Evolutionary conservation across 2,888 invertebrate genomes (phyloP).

Genomic region (Elmis aenea): DNA sequence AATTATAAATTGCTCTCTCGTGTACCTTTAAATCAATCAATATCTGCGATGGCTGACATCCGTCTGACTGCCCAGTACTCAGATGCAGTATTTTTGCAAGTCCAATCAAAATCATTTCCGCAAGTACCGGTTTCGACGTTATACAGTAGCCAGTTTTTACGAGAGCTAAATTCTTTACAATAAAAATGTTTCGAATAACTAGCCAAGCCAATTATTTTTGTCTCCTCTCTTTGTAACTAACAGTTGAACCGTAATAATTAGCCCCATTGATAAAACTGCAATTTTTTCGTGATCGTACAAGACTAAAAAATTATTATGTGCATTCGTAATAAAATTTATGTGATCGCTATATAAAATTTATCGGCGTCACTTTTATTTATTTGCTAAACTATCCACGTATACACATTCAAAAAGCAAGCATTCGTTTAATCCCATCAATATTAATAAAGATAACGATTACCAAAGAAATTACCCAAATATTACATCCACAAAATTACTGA

Average conservation of each 20-base stretch:
- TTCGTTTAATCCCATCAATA: no score
- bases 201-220: constrained; percentile 2
- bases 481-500: no score
- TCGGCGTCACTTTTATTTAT: no score
- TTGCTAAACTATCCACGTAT: no score
- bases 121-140: constrained; percentile 23
- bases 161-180: constrained; percentile 4
- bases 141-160: constrained; percentile 17
- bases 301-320: no score
- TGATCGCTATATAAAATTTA: no score
- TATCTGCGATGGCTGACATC: constrained; percentile 9
- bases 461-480: no score
- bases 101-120: constrained; percentile 26
- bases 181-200: constrained; percentile 11
- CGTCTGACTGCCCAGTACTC: constrained; percentile 5
- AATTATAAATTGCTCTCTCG: constrained; percentile 12
- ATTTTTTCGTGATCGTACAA: no score
- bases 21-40: constrained; percentile 12
- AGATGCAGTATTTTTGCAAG: constrained; percentile 18
- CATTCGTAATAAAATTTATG: no score
- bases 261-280: constrained; percentile 14
- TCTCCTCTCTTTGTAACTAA: constrained; percentile 2
- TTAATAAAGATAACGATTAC: no score
- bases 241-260: constrained; percentile 10
- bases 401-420: no score